phyloP scores from a whole-genome alignment of 1,140 invertebrate genomes.

The Hyles euphorbiae region DNA sequence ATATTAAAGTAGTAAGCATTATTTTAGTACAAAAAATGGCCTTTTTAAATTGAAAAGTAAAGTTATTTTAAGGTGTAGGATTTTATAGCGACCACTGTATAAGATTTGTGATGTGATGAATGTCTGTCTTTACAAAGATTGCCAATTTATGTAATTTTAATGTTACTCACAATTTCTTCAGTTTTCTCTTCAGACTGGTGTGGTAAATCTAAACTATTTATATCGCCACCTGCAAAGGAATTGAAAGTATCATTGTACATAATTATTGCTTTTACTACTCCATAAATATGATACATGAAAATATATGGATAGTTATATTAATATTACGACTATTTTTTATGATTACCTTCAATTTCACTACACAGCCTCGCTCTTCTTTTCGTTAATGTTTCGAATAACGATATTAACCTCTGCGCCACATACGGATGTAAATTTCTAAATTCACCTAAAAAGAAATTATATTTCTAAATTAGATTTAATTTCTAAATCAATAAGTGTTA shows the following conservation, averaged over 20 bases:
- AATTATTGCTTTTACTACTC: background rate
- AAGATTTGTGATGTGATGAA: too few relatives aligned
- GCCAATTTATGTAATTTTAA: too few relatives aligned
- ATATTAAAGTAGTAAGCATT: too few relatives aligned
- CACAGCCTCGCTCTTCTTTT: constrained; percentile 84
- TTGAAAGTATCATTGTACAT: background rate
- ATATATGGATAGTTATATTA: too few relatives aligned
- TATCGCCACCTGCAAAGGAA: constrained; percentile 42
- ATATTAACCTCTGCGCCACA: constrained; percentile 94
- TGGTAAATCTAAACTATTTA: constrained; percentile 54
- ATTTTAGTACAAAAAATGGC: too few relatives aligned
- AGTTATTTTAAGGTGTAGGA: too few relatives aligned
- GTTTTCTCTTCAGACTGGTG: constrained; percentile 62
- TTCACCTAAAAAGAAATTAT: constrained; percentile 80
- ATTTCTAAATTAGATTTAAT: constrained; percentile 3
- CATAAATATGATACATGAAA: too few relatives aligned
- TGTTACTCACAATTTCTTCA: constrained; percentile 56
- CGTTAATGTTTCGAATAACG: constrained; percentile 90
- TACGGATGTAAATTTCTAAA: constrained; percentile 96
- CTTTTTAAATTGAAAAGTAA: too few relatives aligned
- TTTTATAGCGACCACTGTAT: too few relatives aligned
- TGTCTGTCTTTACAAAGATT: too few relatives aligned
- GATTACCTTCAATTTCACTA: constrained; percentile 66
- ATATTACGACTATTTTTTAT: too few relatives aligned
- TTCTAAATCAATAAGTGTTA: too few relatives aligned